These are phyloP conservation scores for Prinia subflava DNA, from an alignment of 2,113 vertebrate genomes.

Conservation along the genomic window DNA sequence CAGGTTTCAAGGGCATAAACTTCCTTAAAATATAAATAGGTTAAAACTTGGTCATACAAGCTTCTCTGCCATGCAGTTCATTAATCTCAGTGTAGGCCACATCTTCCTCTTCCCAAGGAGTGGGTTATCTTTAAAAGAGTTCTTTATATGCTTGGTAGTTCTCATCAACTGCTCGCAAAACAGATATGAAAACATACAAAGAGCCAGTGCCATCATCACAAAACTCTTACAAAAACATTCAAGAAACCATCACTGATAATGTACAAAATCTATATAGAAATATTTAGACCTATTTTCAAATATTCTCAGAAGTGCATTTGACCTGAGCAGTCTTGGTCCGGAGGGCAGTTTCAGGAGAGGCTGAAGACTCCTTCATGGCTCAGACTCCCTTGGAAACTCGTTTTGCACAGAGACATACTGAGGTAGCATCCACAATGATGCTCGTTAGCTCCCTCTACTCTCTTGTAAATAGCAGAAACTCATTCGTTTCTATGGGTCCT, in stretches of 20 bases:
- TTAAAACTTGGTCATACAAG: neutral
- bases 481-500: fast-evolving
- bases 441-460: fast-evolving
- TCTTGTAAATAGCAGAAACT: neutral
- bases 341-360: neutral
- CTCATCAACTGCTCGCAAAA: neutral
- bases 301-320: neutral
- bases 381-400: neutral
- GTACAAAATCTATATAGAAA: neutral
- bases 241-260: neutral
- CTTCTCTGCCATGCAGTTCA: neutral
- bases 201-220: neutral
- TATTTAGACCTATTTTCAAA: neutral
- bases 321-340: neutral
- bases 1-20: neutral
- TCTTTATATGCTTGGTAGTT: neutral
- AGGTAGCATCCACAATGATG: neutral
- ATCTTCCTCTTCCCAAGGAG: neutral
- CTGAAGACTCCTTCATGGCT: neutral
- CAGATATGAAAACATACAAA: neutral
- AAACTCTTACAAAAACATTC: neutral
- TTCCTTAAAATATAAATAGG: neutral
- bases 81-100: neutral
- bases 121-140: neutral
- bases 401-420: neutral